A percentile compares a stretch with the other conserved stretches of the same genome.
phyloP scores from a whole-genome alignment of 2,888 invertebrate species.

The Drosophila mettleri region DNA sequence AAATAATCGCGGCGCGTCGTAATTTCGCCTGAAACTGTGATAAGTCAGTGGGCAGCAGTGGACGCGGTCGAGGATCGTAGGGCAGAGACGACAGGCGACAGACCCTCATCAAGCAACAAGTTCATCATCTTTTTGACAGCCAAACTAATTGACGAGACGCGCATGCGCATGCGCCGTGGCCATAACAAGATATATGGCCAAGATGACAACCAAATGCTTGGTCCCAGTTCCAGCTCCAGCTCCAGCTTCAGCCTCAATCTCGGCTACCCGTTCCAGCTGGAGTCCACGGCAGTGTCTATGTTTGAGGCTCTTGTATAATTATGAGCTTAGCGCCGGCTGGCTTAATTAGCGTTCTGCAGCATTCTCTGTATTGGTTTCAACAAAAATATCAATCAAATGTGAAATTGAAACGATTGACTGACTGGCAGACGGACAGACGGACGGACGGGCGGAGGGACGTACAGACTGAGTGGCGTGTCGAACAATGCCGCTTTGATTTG shows the following conservation, averaged over 20 bases:
- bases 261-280: conserved; percentile 10
- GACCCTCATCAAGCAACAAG: conserved; percentile 83
- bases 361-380: conserved; percentile 78
- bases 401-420: conserved; percentile 79
- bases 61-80: conserved; percentile 38
- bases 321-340: conserved; percentile 82
- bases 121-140: conserved; percentile 84
- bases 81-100: conserved; percentile 39
- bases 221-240: conserved; percentile 17
- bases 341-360: conserved; percentile 67
- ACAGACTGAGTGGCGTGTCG: conserved; percentile 63
- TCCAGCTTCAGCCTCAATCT: conserved; percentile 11
- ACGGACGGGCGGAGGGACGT: conserved; percentile 14
- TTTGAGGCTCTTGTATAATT: conserved; percentile 73
- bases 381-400: conserved; percentile 81
- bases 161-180: conserved; percentile 74
- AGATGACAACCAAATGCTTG: conserved; percentile 69
- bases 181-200: conserved; percentile 74
- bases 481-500: conserved; percentile 78
- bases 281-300: conserved; percentile 34
- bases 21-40: conserved; percentile 80
- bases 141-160: conserved; percentile 83
- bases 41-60: conserved; percentile 66
- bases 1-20: conserved; percentile 65
- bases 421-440: conserved; percentile 30